Evolutionary conservation across 2,113 vertebrate genomes (phyloP).

Genomic region (Sphyrna mokarran): DNA sequence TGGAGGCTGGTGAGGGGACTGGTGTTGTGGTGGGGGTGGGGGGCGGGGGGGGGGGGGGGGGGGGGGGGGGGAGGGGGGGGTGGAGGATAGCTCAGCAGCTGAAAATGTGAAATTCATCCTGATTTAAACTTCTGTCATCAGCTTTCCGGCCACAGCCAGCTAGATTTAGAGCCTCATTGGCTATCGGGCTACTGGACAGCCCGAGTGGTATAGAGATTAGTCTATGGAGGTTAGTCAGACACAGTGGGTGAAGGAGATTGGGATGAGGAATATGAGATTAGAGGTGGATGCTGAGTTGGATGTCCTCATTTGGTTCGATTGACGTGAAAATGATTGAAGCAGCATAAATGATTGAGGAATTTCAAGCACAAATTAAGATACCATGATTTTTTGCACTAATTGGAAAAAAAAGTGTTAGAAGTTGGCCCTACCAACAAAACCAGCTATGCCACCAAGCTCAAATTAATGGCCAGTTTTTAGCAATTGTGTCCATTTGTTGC

Average conservation of each 20-base stretch:
- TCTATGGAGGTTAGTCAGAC: not conserved
- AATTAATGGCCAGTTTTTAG: not conserved
- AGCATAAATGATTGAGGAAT: not conserved
- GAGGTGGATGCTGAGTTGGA: not conserved
- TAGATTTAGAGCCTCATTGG: not conserved
- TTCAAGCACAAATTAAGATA: not conserved
- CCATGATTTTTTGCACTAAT: not conserved
- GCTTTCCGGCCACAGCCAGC: not conserved
- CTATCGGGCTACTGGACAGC: not conserved
- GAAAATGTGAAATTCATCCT: not conserved
- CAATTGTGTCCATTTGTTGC: not conserved
- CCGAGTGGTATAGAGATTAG: not conserved
- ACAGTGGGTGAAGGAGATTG: not conserved
- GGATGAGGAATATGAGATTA: not conserved
- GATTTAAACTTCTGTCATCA: not conserved
- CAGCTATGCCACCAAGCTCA: not conserved
- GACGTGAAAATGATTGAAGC: not conserved
- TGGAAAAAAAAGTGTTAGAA: not conserved
- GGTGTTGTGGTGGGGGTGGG: too few relatives aligned
- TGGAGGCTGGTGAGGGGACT: too few relatives aligned
- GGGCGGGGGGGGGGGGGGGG: too few relatives aligned
- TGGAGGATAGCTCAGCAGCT: not conserved
- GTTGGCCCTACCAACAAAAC: not conserved
- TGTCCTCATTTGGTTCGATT: not conserved
- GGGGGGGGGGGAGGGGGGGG: accelerated